Evolutionary conservation across 2,888 invertebrate genomes (phyloP).

Genomic region (Drosophila demipolita): DNA sequence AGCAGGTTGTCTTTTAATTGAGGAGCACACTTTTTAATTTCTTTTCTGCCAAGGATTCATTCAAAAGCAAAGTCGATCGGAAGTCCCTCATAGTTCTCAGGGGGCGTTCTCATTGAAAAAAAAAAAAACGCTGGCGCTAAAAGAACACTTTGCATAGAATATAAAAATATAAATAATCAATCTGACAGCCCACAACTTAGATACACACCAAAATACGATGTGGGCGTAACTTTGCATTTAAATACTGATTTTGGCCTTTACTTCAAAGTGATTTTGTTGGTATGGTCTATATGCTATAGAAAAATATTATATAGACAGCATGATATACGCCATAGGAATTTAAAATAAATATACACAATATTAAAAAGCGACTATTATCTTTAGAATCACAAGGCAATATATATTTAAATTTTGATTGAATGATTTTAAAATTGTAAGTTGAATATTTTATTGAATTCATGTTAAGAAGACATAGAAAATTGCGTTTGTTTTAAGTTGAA

Average conservation of each 20-base stretch:
- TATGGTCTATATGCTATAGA: background rate
- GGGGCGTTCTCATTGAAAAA: slow-evolving; percentile 1
- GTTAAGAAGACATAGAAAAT: background rate
- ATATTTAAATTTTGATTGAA: background rate
- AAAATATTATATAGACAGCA: background rate
- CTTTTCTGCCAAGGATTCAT: slow-evolving; percentile 53
- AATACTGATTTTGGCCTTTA: background rate
- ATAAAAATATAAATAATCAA: background rate
- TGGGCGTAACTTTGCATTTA: background rate
- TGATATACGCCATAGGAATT: background rate
- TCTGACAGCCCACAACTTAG: background rate
- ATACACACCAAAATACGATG: background rate
- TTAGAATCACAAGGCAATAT: background rate
- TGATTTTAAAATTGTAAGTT: background rate
- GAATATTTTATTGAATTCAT: background rate
- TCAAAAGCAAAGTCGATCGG: slow-evolving; percentile 26
- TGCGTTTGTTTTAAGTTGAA: background rate
- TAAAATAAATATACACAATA: background rate
- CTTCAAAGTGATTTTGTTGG: background rate
- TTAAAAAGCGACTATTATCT: background rate
- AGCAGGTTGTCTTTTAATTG: slow-evolving; percentile 74
- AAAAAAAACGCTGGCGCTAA: background rate
- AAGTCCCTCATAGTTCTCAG: background rate
- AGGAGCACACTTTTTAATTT: slow-evolving; percentile 43
- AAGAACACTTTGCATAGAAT: slow-evolving; percentile 30